A percentile compares a stretch with the other conserved stretches of the same genome.
These are phyloP conservation scores for Cerceris rybyensis DNA, from an alignment of 2,888 invertebrate genomes.

Conservation along the genomic window DNA sequence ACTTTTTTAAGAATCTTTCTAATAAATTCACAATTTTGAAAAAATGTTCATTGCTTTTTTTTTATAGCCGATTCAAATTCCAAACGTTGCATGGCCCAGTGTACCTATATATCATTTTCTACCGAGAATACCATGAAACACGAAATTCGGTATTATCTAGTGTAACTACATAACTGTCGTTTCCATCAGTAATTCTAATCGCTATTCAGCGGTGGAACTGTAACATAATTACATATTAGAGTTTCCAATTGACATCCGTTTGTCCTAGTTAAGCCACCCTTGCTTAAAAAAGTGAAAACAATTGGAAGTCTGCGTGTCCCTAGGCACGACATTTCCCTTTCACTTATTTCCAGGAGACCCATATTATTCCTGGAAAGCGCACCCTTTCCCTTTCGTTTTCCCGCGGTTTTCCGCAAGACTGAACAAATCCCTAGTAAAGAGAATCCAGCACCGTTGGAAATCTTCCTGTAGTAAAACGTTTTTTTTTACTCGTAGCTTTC, in stretches of 20 bases:
- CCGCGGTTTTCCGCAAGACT: constrained; percentile 47
- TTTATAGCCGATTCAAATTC: too few species aligned
- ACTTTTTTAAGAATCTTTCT: too few species aligned
- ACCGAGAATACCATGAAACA: too few species aligned
- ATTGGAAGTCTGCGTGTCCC: constrained; percentile 53
- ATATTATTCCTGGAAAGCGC: constrained; percentile 39
- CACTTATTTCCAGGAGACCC: constrained; percentile 51
- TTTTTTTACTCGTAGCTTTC: not conserved
- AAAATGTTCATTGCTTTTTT: too few species aligned
- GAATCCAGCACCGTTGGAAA: constrained; percentile 12
- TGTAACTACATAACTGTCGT: too few species aligned
- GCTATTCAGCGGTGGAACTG: not conserved
- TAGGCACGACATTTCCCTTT: constrained; percentile 55
- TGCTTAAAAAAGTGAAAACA: constrained; percentile 58
- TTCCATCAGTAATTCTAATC: too few species aligned
- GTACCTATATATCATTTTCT: too few species aligned
- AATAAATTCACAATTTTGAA: too few species aligned
- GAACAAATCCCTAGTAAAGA: constrained; percentile 28
- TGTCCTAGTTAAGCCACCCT: constrained; percentile 54
- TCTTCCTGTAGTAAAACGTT: not conserved
- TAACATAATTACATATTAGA: not conserved
- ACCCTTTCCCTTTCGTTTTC: constrained; percentile 67
- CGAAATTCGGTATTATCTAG: too few species aligned
- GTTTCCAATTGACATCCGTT: constrained; percentile 34
- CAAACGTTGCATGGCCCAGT: too few species aligned